Percentiles rank a stretch among this genome's conserved stretches.
Evolutionary conservation across 92 coral and sea anemone species (phyloP).

Genomic region (Paragorgia papillata): DNA sequence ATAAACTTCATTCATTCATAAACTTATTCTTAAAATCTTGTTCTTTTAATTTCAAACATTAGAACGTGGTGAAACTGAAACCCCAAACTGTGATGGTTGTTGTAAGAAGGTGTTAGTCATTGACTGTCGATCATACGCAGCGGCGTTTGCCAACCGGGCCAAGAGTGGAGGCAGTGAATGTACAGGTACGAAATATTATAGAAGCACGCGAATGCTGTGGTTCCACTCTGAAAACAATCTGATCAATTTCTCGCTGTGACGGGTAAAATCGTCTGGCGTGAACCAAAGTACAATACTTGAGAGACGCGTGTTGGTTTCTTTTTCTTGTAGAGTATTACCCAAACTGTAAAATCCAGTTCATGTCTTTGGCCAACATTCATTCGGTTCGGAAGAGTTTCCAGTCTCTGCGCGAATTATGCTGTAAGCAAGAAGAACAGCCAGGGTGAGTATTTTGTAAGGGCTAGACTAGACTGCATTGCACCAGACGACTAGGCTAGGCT

Average conservation of each 20-base stretch:
- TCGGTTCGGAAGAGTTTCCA: slow-evolving; percentile 89
- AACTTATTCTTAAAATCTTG: no score
- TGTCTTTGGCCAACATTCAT: slow-evolving; percentile 93
- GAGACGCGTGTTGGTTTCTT: no score
- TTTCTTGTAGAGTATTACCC: slow-evolving; percentile 82
- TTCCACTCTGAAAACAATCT: background rate
- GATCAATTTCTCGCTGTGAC: no score
- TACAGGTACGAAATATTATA: slow-evolving; percentile 60
- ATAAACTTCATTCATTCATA: no score
- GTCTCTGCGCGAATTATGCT: slow-evolving; percentile 76
- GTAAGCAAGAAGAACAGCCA: slow-evolving; percentile 75
- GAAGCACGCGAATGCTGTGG: no score
- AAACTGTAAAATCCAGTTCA: slow-evolving; percentile 87
- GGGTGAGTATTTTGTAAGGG: slow-evolving; percentile 54
- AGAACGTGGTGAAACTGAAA: slow-evolving; percentile 4
- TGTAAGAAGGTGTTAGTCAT: slow-evolving; percentile 74
- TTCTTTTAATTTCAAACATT: no score
- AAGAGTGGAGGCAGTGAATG: slow-evolving; percentile 97
- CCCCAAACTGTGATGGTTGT: background rate
- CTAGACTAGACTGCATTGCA: no score
- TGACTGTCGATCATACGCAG: slow-evolving; percentile 89
- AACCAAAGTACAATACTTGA: no score
- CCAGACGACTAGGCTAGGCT: no score
- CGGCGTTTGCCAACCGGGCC: slow-evolving; percentile 86
- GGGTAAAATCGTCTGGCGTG: no score